phyloP scores from a whole-genome alignment of 2,113 vertebrate species.

The Larimichthys polyactis region DNA sequence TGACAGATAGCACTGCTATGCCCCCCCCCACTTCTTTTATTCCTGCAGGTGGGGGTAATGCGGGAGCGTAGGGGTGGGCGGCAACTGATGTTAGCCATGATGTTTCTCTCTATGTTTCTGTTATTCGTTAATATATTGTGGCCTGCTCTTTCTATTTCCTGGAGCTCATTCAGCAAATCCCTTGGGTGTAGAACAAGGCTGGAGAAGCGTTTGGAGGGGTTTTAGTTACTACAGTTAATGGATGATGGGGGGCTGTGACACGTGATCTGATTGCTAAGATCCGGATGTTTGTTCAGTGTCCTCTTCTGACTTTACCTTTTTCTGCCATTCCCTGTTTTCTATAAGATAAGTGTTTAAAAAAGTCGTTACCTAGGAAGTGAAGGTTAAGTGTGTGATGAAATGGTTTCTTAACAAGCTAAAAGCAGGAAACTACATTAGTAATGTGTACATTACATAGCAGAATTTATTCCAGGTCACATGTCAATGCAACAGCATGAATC shows the following conservation, averaged over 20 bases:
- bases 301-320: neutral
- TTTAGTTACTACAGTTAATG: conserved; percentile 68
- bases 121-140: conserved; percentile 77
- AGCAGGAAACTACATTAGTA: conserved; percentile 25
- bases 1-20: conserved; percentile 66
- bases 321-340: conserved; percentile 6
- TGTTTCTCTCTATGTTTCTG: conserved; percentile 63
- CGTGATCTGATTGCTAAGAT: conserved; percentile 43
- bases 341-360: conserved; percentile 9
- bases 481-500: neutral
- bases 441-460: conserved; percentile 4
- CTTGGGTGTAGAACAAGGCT: conserved; percentile 51
- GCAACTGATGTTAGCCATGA: conserved; percentile 58
- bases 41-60: conserved; percentile 34
- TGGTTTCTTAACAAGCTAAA: conserved; percentile 36
- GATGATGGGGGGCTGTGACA: conserved; percentile 27
- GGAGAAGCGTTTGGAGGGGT: conserved; percentile 66
- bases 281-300: neutral
- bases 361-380: conserved; percentile 18
- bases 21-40: conserved; percentile 19
- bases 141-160: conserved; percentile 57
- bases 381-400: conserved; percentile 14
- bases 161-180: conserved; percentile 68
- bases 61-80: conserved; percentile 13
- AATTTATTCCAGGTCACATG: conserved; percentile 21